Conservation (phyloP, 2,113 vertebrate genomes). For the Anarhynchus alexandrinus region DNA sequence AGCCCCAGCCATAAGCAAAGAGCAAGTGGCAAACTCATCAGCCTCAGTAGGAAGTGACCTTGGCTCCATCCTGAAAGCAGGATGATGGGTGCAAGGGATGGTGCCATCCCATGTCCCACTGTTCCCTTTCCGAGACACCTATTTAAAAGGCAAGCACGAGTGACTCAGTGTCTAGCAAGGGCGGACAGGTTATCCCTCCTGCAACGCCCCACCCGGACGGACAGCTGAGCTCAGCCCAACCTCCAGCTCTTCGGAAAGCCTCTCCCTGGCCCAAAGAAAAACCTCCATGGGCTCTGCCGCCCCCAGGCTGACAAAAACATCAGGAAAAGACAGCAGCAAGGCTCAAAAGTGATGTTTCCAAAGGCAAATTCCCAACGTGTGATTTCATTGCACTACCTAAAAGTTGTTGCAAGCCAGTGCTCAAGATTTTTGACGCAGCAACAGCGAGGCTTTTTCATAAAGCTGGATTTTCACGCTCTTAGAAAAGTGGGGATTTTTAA, state of each 20-base stretch:
- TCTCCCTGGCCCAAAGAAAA: neutral
- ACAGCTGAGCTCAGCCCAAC: neutral
- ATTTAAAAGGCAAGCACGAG: neutral
- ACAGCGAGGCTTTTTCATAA: neutral
- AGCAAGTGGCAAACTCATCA: neutral
- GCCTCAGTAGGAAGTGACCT: neutral
- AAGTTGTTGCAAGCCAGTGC: neutral
- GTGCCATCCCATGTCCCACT: neutral
- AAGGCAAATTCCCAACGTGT: neutral
- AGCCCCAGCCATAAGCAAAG: neutral
- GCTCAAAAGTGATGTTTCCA: neutral
- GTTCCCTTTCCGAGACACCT: neutral
- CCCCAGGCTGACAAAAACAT: neutral
- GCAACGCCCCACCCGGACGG: neutral
- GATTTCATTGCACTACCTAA: neutral
- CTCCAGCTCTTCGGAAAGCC: neutral
- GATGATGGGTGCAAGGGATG: neutral
- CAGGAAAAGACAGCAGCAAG: neutral
- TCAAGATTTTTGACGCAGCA: accelerated
- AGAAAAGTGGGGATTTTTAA: neutral
- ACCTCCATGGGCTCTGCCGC: neutral
- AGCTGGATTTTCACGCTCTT: accelerated
- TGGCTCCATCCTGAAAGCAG: neutral
- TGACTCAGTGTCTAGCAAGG: constrained; percentile 6
- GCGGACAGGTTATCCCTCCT: neutral